Base-by-base conservation (phyloP, 2,888 invertebrate genomes). In the Stenodera caucasica region DNA sequence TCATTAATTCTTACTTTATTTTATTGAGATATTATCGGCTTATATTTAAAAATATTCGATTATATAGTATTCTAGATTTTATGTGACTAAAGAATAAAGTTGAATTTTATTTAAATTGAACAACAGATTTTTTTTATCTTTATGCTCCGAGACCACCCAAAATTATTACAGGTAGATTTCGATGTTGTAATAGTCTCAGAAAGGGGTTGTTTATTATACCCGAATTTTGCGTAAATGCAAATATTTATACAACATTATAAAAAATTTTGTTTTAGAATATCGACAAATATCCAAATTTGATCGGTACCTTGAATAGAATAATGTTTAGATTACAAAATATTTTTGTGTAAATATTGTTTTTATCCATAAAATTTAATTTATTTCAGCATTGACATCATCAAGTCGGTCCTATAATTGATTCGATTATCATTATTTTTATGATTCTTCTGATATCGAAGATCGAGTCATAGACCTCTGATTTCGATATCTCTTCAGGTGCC, bases 321-420 rank as follows among this genome's bases (percentile, higher is more conserved):
- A n/a, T 45, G 23, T 45, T 45, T 45, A 45, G 45, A 45, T 45
- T 45, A 45, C 45, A 45, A 45, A 45, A 45, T 21, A 45, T 45
- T 45, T 45, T 3, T 23, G 5, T 26, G 45, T 45, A 21, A 45
- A 45, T 45, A 45, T 45, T 45, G 45, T 45, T 45, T 45, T 45
- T 45, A 45, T 45, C 23, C 45, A 45, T 45, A 45, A 45, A 23
- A 45, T 45, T 23, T 6, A 45, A 45, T 45, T 21, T 45, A 23
- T 45, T 45, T 23, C 12, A 9, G 4, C 23, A 23, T 23, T 45
- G 45, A 45, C 45, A 23, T 45, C 45, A 45, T 45, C 21, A 6
- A n/a, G 7, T 45, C 3, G 0, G 33, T n/a, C n/a, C n/a, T n/a
- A n/a, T n/a, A 3, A 2, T 3, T 33, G 1, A 6, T 33, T 33